Evolutionary conservation across 2,113 vertebrate genomes (phyloP), one percentile per base, ranked within the genome.

Genomic region (Lampris incognitus): DNA sequence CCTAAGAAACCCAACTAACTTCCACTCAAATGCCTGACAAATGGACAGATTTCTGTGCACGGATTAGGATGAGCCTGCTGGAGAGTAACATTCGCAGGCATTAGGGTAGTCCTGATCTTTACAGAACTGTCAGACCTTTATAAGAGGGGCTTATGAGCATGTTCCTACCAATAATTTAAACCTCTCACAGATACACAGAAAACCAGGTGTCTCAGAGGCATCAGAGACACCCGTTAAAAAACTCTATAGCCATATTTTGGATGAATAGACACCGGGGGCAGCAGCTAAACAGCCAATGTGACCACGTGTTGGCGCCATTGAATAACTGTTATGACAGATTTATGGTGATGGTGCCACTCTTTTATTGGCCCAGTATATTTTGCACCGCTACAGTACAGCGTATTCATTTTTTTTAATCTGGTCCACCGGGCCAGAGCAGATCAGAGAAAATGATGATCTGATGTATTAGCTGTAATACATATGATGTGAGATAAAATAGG

Each of bases 121-220:
- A 67, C 8, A 0, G 37, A 68, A 50, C 66, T 67, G 71, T 76
- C 68, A 81, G 41, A 79, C 46, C 8, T 59, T 75, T 58, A 72
- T 38, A 57, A 66, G 54, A 57, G 48, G 50, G 3, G 40, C 69
- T 67, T 66, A 77, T 59, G 70, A 71, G 70, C 75, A 64, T 71
- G 40, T 62, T 69, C 70, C 41, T 73, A 61, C 59, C 65, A 2
- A 0, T 71, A 81, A 82, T 69, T 79, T 24, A 58, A 85, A 84
- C 59, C 36, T 1, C 9, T 61, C 74, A 54, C 78, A 60, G 48
- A 78, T 55, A 75, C 69, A 73, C 60, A 67, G n/a, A 11, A 24
- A 24, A 5, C 37, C 51, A 46, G 44, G 44, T 46, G 44, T 46
- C 44, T 66, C 62, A 38, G 56, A 10, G 38, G 42, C 42, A 24